Conservation (phyloP, 2,888 invertebrate genomes). For the Noctua comes region DNA sequence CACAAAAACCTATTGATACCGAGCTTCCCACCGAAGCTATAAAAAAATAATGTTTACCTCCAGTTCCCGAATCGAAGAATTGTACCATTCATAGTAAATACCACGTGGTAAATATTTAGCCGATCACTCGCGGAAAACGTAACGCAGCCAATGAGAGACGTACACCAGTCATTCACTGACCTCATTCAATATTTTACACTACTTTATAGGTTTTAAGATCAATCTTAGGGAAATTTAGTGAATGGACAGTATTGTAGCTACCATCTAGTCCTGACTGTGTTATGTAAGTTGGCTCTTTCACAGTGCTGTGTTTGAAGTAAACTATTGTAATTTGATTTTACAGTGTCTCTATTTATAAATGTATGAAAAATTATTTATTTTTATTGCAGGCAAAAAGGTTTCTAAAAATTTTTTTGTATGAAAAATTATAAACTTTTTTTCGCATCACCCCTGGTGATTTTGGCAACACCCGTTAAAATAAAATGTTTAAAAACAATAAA, state of each 20-base stretch:
- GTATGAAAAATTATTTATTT: neutral
- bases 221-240: neutral
- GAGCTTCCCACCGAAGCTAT: neutral
- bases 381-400: neutral
- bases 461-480: too few relatives aligned
- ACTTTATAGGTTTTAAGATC: constrained; percentile 36
- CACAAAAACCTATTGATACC: neutral
- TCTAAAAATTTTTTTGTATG: too few relatives aligned
- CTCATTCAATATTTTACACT: constrained; percentile 64
- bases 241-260: neutral
- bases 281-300: neutral
- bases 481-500: too few relatives aligned
- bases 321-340: neutral
- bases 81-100: constrained; percentile 65
- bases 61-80: constrained; percentile 52
- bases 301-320: neutral
- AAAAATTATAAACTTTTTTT: too few relatives aligned
- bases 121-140: constrained; percentile 71
- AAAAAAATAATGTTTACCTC: constrained; percentile 38
- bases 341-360: neutral
- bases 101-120: constrained; percentile 78
- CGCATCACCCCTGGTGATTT: too few relatives aligned
- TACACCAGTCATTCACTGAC: constrained; percentile 71
- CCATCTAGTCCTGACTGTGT: too few relatives aligned
- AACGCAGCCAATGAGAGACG: constrained; percentile 70